phyloP scores from a whole-genome alignment of 1,140 invertebrate genomes.

The Lepidostoma basale region DNA sequence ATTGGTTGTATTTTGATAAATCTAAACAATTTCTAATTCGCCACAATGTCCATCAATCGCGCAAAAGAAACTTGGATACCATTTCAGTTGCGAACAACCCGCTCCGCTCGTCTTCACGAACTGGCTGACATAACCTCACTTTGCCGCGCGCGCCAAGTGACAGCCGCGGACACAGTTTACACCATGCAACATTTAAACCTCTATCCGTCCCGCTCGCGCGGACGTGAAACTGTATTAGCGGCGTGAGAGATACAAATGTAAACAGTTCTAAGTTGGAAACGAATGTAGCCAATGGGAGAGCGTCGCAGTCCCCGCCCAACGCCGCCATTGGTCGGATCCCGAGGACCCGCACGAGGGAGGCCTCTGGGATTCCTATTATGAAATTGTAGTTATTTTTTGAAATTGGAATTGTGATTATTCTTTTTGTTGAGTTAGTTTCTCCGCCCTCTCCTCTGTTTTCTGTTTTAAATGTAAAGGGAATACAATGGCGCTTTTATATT shows the following conservation, averaged over 20 bases:
- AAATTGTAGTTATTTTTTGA: conserved; percentile 38
- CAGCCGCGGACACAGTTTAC: conserved; percentile 27
- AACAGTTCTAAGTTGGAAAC: conserved; percentile 30
- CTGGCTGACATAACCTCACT: conserved; percentile 33
- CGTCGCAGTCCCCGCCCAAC: conserved; percentile 28
- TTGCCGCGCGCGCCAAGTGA: conserved; percentile 2
- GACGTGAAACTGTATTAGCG: conserved; percentile 41
- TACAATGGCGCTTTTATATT: conserved; percentile 26
- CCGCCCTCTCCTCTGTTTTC: conserved; percentile 32
- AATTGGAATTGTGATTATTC: conserved; percentile 27
- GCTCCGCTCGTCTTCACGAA: conserved; percentile 1
- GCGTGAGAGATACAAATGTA: conserved; percentile 38
- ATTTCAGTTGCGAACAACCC: neutral
- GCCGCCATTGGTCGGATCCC: conserved; percentile 31
- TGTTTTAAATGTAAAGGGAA: conserved; percentile 18
- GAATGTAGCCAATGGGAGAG: conserved; percentile 38
- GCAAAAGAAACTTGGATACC: neutral
- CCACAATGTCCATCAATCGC: neutral
- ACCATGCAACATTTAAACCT: conserved; percentile 14
- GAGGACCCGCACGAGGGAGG: neutral
- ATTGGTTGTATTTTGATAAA: no score
- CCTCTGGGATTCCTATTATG: conserved; percentile 32
- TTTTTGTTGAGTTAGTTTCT: conserved; percentile 25
- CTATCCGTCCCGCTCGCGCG: conserved; percentile 29
- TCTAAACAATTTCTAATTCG: neutral